phyloP scores from a whole-genome alignment of 2,888 invertebrate species.

The Eristalis pertinax region DNA sequence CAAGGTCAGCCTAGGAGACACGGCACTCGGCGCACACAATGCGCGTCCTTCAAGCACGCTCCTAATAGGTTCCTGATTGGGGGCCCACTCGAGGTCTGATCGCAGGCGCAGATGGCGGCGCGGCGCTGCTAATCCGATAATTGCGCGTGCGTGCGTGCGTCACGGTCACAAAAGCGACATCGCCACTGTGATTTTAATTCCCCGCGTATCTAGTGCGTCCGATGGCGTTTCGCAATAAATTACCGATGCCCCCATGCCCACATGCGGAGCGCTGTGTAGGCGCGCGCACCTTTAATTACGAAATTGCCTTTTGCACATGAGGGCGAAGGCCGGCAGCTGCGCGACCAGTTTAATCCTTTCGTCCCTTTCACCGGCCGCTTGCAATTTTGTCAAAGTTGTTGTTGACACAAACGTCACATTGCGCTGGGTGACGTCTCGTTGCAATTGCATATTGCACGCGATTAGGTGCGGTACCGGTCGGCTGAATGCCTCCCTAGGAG shows the following conservation, averaged over 20 bases:
- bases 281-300: constrained; percentile 48
- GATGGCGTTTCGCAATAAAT: background rate
- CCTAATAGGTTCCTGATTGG: background rate
- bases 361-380: background rate
- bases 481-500: constrained; percentile 11
- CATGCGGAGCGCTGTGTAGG: constrained; percentile 23
- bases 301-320: constrained; percentile 42
- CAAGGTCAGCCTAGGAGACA: constrained; percentile 54
- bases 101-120: background rate
- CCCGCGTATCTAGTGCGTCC: background rate
- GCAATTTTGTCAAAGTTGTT: constrained; percentile 48
- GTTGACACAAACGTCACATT: constrained; percentile 50
- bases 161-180: background rate
- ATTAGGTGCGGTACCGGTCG: constrained; percentile 16
- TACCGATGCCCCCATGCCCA: constrained; percentile 3
- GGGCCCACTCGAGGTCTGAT: background rate
- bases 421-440: constrained; percentile 7
- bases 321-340: constrained; percentile 41
- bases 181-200: background rate
- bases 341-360: background rate
- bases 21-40: background rate
- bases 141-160: background rate
- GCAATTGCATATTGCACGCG: constrained; percentile 52
- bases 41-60: constrained; percentile 10
- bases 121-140: background rate